Evolutionary conservation across 2,113 vertebrate genomes (phyloP).

Genomic region (Oceanodroma tethys): DNA sequence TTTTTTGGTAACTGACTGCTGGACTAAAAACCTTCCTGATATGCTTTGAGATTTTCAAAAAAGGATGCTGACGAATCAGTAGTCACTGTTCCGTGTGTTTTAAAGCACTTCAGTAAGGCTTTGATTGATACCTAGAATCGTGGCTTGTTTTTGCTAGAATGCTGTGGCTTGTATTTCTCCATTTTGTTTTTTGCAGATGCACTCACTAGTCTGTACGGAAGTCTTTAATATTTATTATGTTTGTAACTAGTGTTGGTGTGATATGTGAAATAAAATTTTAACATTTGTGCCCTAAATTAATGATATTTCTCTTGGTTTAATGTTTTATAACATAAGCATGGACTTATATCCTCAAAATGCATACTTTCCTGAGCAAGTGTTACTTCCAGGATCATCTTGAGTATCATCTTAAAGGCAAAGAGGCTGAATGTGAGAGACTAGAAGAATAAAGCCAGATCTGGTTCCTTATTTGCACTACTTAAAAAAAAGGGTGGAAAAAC

Average conservation of each 20-base stretch:
- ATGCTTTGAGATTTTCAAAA: background rate
- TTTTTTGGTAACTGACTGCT: background rate
- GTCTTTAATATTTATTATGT: background rate
- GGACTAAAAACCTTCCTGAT: background rate
- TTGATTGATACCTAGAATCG: background rate
- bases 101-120: background rate
- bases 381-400: background rate
- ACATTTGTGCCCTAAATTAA: background rate
- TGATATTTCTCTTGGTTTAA: background rate
- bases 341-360: background rate
- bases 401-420: background rate
- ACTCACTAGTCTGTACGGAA: background rate
- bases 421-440: background rate
- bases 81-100: background rate
- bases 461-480: background rate
- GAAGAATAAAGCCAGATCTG: background rate
- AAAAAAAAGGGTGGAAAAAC: fast-evolving
- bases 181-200: background rate
- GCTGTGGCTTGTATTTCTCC: background rate
- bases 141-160: fast-evolving
- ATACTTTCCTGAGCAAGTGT: background rate
- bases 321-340: background rate
- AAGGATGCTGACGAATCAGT: background rate
- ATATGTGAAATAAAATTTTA: background rate
- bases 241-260: background rate